phyloP scores from a whole-genome alignment of 2,888 invertebrate genomes.

The Tiliacea aurago region DNA sequence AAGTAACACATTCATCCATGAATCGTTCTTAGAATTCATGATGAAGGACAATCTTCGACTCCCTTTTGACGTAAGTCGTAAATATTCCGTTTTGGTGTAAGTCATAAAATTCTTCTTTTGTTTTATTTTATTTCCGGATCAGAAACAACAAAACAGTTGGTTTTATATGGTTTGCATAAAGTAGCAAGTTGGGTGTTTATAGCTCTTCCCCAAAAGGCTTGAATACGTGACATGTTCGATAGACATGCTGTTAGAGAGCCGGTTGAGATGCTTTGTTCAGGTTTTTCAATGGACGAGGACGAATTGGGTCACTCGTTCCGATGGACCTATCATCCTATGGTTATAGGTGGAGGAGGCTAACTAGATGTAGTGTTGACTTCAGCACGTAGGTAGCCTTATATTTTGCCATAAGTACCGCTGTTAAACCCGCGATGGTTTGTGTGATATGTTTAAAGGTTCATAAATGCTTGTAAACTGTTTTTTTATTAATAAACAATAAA shows the following conservation, averaged over 20 bases:
- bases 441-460: too few relatives aligned
- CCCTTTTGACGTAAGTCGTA: conserved; percentile 24
- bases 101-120: conserved; percentile 42
- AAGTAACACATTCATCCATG: neutral
- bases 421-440: too few relatives aligned
- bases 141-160: conserved; percentile 21
- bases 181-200: neutral
- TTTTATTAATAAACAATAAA: too few relatives aligned
- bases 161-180: conserved; percentile 19
- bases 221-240: conserved; percentile 5
- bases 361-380: neutral
- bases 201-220: conserved; percentile 8
- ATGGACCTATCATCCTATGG: conserved; percentile 8
- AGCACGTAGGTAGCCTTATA: neutral
- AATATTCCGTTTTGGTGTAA: neutral
- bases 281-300: conserved; percentile 1
- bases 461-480: too few relatives aligned
- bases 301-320: conserved; percentile 28
- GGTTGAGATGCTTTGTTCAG: conserved; percentile 8
- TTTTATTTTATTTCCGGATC: conserved; percentile 40
- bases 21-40: conserved; percentile 23
- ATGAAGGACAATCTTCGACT: conserved; percentile 28
- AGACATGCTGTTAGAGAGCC: neutral
- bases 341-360: neutral
- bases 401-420: too few relatives aligned